Conservation (phyloP, 1,140 invertebrate genomes). For the Coenobita brevimanus region DNA sequence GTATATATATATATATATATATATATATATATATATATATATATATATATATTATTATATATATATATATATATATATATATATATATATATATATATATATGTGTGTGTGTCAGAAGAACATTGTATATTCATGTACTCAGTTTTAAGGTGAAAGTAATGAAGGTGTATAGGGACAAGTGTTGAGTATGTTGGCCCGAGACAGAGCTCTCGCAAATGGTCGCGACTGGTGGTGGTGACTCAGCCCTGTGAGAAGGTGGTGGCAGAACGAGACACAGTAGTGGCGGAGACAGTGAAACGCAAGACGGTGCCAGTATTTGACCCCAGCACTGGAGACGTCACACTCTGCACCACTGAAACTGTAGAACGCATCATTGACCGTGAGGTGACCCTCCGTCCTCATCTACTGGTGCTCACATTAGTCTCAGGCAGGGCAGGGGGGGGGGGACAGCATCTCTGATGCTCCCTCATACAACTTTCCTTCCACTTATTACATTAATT, state of each 20-base stretch:
- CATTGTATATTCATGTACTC: background rate
- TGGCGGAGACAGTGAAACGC: slow-evolving; percentile 56
- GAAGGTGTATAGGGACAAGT: background rate
- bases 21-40: background rate
- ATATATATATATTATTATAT: background rate
- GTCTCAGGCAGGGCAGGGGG: background rate
- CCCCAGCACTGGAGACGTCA: slow-evolving; percentile 51
- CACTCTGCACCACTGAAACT: slow-evolving; percentile 46
- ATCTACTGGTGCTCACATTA: slow-evolving; percentile 8
- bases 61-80: background rate
- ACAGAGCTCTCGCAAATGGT: slow-evolving; percentile 56
- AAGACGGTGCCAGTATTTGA: slow-evolving; percentile 51
- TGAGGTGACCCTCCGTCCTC: slow-evolving; percentile 46
- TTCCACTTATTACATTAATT: too few species aligned
- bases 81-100: background rate
- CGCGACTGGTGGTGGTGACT: slow-evolving; percentile 53
- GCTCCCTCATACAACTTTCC: background rate
- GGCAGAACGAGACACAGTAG: slow-evolving; percentile 48
- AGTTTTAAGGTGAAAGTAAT: too few species aligned
- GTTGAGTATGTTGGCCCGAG: slow-evolving; percentile 45
- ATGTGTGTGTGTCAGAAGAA: background rate
- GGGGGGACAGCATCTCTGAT: background rate
- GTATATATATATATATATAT: background rate
- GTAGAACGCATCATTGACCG: slow-evolving; percentile 62
- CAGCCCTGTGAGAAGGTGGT: slow-evolving; percentile 53